A percentile compares a stretch with the other conserved stretches of the same genome.
phyloP scores from a whole-genome alignment of 2,888 invertebrate genomes.

The Volucella bombylans region DNA sequence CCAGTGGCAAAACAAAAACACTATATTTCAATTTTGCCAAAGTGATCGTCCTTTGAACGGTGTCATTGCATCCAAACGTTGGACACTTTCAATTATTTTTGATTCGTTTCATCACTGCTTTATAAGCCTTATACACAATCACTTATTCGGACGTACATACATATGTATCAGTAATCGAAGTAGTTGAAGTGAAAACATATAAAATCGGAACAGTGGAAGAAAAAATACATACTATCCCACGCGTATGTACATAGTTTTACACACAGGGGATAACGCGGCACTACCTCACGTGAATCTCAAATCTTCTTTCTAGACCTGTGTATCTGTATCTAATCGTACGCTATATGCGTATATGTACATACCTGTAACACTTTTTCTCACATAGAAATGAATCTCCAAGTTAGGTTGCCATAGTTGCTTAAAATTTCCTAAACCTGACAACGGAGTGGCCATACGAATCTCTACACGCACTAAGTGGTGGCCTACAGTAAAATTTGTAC shows the following conservation, averaged over 20 bases:
- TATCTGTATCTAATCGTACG: neutral
- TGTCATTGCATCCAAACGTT: no score
- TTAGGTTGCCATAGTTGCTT: constrained; percentile 50
- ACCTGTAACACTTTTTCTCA: constrained; percentile 9
- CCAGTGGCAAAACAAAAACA: no score
- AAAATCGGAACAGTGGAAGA: neutral
- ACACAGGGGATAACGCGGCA: neutral
- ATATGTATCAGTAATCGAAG: constrained; percentile 2
- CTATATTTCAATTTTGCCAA: no score
- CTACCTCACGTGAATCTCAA: constrained; percentile 39
- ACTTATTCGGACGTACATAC: neutral
- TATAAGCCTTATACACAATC: neutral
- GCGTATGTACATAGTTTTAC: neutral
- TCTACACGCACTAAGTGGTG: constrained; percentile 34
- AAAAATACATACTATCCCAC: neutral
- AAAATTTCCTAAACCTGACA: constrained; percentile 40
- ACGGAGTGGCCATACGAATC: constrained; percentile 60
- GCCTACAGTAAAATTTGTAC: constrained; percentile 38
- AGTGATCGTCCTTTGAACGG: neutral
- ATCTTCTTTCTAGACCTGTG: constrained; percentile 17
- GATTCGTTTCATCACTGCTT: neutral
- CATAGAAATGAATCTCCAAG: constrained; percentile 33
- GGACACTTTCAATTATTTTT: neutral
- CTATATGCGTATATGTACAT: no score
- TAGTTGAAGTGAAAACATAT: neutral